Evolutionary conservation across 2,888 invertebrate genomes (phyloP).

Genomic region (Dasypogon diadema): DNA sequence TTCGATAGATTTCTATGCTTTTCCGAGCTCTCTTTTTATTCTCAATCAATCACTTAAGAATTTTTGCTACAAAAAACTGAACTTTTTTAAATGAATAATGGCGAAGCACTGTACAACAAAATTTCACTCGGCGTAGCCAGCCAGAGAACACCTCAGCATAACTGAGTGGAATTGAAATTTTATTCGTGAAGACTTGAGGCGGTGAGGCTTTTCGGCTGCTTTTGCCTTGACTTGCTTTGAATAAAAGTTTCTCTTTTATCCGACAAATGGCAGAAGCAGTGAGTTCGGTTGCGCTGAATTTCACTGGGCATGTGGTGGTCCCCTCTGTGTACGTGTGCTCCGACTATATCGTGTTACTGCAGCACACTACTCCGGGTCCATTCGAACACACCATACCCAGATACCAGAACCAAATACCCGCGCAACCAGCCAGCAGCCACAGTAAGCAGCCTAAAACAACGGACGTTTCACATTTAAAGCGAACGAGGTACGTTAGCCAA

Average conservation of each 20-base stretch:
- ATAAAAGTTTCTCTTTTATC: conserved; percentile 44
- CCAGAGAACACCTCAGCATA: conserved; percentile 43
- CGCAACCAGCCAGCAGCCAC: no score
- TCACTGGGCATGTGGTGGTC: not conserved
- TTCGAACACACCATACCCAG: not conserved
- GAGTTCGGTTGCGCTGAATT: conserved; percentile 16
- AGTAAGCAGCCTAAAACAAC: no score
- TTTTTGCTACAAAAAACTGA: not conserved
- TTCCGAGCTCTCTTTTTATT: not conserved
- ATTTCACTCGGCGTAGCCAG: conserved; percentile 33
- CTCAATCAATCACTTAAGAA: not conserved
- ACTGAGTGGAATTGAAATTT: conserved; percentile 31
- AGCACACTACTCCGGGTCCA: not conserved
- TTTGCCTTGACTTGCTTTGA: conserved; percentile 42
- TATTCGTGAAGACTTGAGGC: not conserved
- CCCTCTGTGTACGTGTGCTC: no score
- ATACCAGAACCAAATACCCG: not conserved
- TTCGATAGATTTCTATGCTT: not conserved
- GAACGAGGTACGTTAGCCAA: not conserved
- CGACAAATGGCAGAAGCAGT: conserved; percentile 17
- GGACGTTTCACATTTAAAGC: not conserved
- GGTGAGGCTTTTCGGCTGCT: conserved; percentile 17
- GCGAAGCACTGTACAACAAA: conserved; percentile 25
- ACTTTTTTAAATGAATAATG: conserved; percentile 10
- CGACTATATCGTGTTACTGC: not conserved